A percentile compares a stretch with the other conserved stretches of the same genome.
Conservation (phyloP, 2,888 invertebrate genomes). For the Lampropteryx suffumata region DNA sequence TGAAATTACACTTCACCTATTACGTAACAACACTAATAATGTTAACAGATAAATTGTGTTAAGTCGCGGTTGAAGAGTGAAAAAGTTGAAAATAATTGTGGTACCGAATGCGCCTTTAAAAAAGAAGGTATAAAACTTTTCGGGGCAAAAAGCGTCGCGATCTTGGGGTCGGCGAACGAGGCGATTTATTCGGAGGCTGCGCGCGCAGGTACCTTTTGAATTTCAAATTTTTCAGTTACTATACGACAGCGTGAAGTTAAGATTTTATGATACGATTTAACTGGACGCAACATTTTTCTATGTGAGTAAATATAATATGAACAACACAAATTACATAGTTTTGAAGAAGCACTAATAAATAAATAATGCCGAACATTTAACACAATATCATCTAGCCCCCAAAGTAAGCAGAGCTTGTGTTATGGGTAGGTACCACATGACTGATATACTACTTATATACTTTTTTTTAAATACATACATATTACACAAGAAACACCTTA, state of each 20-base stretch:
- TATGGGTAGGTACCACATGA: no score
- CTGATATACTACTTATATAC: no score
- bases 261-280: conserved; percentile 21
- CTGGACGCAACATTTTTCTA: no score
- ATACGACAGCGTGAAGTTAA: conserved; percentile 66
- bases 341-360: no score
- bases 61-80: conserved; percentile 70
- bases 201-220: conserved; percentile 55
- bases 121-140: conserved; percentile 66
- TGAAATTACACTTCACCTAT: conserved; percentile 32
- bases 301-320: no score
- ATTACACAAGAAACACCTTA: no score
- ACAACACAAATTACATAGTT: no score
- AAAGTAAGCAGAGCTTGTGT: no score
- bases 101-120: conserved; percentile 52
- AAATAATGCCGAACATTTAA: no score
- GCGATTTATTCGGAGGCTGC: conserved; percentile 64
- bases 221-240: conserved; percentile 78
- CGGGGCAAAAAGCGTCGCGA: conserved; percentile 72
- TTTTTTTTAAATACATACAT: no score
- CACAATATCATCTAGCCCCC: no score
- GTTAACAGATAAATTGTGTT: conserved; percentile 64
- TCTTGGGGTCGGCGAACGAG: conserved; percentile 60
- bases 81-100: conserved; percentile 79
- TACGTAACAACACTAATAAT: conserved; percentile 48